Conservation (phyloP, 2,113 vertebrate species). For the Ailurus styani region DNA sequence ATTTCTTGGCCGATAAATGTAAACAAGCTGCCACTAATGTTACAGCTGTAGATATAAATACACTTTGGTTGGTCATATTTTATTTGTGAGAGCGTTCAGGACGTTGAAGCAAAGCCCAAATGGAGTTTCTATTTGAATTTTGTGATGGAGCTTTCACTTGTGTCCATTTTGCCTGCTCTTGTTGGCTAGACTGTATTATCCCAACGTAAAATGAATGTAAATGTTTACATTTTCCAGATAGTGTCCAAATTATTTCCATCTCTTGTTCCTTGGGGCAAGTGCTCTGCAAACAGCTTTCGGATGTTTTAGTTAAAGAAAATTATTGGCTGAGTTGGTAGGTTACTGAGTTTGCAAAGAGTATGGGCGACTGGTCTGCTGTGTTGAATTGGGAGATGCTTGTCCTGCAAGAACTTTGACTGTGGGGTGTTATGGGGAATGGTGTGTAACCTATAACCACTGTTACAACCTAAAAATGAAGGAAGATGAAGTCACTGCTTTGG, state of each 20-base stretch:
- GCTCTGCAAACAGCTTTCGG: background rate
- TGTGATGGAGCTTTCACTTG: background rate
- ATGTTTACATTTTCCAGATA: background rate
- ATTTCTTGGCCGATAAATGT: conserved; percentile 45
- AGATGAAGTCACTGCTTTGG: background rate
- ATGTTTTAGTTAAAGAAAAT: background rate
- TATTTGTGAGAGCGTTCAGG: background rate
- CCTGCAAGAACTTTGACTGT: background rate
- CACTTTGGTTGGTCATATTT: conserved; percentile 24
- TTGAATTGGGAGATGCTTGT: background rate
- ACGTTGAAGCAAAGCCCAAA: conserved; percentile 10
- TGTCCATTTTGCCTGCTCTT: background rate
- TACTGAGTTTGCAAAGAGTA: background rate
- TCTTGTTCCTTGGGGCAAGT: background rate
- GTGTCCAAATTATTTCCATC: background rate
- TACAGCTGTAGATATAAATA: conserved; percentile 6
- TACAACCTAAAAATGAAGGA: background rate
- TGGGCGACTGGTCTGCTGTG: background rate
- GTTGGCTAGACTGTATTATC: background rate
- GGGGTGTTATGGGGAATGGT: background rate
- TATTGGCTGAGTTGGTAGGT: background rate
- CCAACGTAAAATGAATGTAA: background rate
- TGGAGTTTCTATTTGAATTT: conserved; percentile 33
- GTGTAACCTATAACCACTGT: background rate
- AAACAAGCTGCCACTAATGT: conserved; percentile 19